Evolutionary conservation across 1,140 invertebrate species (phyloP), one percentile per base, ranked within the genome.

Genomic region (Pseudomyrmex concolor): DNA sequence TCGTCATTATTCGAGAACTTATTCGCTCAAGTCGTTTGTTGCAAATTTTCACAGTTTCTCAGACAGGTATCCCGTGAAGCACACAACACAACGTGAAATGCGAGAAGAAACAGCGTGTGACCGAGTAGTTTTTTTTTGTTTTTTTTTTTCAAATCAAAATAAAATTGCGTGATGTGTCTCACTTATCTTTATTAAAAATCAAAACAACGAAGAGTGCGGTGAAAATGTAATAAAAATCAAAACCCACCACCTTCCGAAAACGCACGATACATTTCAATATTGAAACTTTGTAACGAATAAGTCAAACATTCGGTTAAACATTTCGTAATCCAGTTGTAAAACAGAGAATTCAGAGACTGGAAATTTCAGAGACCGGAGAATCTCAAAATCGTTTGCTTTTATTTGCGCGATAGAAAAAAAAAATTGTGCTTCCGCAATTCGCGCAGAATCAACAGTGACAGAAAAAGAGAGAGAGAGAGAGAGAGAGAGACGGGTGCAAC

Each of bases 401-500:
- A 80, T 80, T 70, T 57, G 80, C 72, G 51, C 51, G 17, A 83
- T 83, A 62, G 45, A 50, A 55, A 63, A 74, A 74, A 76, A 74
- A 74, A 76, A 55, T 17, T 62, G 22, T 45, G 22, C 54, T 64
- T 66, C 19, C 70, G 64, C 76, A 78, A 78, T 78, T 64, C 76
- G 76, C 66, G 66, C 59, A 80, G 76, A 80, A 80, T 80, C 76
- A 71, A 80, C 76, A 71, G 66, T 66, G 51, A 22, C 76, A 51
- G 45, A 67, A 4, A 45, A 7, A 50, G 64, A 67, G 45, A 34
- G 34, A 34, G 34, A 34, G 15, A 19, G 34, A 73, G 70, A 62
- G 45, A n/a, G n/a, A n/a, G n/a, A n/a, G n/a, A n/a, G n/a, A n/a
- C 80, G 82, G 34, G 67, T 83, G 77, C 84, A 86, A 83, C 78